These are phyloP conservation scores for Kradibia gibbosae DNA, from an alignment of 1,140 invertebrate species.

Conservation along the genomic window DNA sequence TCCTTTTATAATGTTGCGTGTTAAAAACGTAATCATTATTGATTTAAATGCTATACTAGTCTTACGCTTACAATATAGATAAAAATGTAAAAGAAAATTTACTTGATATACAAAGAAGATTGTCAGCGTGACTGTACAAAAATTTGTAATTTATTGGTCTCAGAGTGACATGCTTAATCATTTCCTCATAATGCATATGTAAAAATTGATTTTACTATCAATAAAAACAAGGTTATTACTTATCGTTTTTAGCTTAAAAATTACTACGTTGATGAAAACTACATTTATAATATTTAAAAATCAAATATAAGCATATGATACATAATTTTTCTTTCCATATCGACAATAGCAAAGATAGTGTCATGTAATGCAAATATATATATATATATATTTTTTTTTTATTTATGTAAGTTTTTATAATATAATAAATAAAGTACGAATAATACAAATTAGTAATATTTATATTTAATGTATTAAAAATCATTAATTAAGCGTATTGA, in stretches of 20 bases:
- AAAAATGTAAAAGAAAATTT: slow-evolving; percentile 24
- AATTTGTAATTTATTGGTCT: slow-evolving; percentile 45
- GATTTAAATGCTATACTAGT: slow-evolving; percentile 42
- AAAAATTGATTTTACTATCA: slow-evolving; percentile 8
- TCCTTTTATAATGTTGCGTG: not conserved
- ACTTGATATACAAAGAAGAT: slow-evolving; percentile 27
- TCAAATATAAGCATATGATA: not conserved
- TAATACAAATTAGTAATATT: too few species aligned
- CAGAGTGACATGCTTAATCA: slow-evolving; percentile 45
- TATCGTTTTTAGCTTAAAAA: not conserved
- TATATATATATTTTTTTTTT: too few species aligned
- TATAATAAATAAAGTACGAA: too few species aligned
- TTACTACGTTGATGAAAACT: slow-evolving; percentile 1
- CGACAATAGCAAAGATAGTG: not conserved
- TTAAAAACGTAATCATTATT: slow-evolving; percentile 15
- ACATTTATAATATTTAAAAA: not conserved
- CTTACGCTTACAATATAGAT: slow-evolving; percentile 40
- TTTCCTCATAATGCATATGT: slow-evolving; percentile 23
- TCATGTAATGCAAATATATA: too few species aligned
- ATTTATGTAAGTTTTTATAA: too few species aligned
- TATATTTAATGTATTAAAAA: too few species aligned
- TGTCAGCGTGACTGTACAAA: slow-evolving; percentile 37
- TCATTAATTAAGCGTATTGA: too few species aligned
- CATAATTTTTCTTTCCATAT: not conserved
- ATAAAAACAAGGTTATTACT: slow-evolving; percentile 40